Conservation (phyloP, 2,888 invertebrate species). For the Prosapia bicincta region DNA sequence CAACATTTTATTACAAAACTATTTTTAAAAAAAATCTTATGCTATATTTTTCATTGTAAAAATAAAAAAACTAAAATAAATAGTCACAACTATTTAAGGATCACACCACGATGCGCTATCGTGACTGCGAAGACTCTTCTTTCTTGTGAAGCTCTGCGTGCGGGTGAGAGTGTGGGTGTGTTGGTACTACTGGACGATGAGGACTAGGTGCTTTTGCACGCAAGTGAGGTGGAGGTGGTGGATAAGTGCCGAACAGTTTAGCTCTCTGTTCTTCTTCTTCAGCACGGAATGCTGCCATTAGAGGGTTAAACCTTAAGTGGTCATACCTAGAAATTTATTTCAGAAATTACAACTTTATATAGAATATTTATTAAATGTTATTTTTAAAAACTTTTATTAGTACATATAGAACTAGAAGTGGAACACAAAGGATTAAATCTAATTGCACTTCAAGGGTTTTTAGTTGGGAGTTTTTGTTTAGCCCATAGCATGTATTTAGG, state of each 20-base stretch:
- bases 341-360: not conserved
- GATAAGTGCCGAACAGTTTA: constrained; percentile 70
- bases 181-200: constrained; percentile 51
- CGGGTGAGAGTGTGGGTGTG: constrained; percentile 44
- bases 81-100: not conserved
- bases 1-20: not conserved
- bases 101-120: constrained; percentile 44
- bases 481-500: no score
- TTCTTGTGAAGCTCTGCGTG: constrained; percentile 54
- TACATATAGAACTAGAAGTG: no score
- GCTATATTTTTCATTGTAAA: not conserved
- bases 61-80: constrained; percentile 8
- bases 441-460: no score
- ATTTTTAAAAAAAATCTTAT: not conserved
- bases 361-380: no score
- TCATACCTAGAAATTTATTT: constrained; percentile 50
- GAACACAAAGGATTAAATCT: no score
- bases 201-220: constrained; percentile 53
- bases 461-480: no score
- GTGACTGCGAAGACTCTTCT: constrained; percentile 54
- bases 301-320: constrained; percentile 71
- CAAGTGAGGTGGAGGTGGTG: constrained; percentile 57
- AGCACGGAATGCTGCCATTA: constrained; percentile 69
- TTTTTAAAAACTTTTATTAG: no score
- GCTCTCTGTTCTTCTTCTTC: constrained; percentile 69